Percentiles rank a stretch among this genome's conserved stretches.
These are phyloP conservation scores for Catharus minimus DNA, from an alignment of 2,113 vertebrate species.

Conservation along the genomic window DNA sequence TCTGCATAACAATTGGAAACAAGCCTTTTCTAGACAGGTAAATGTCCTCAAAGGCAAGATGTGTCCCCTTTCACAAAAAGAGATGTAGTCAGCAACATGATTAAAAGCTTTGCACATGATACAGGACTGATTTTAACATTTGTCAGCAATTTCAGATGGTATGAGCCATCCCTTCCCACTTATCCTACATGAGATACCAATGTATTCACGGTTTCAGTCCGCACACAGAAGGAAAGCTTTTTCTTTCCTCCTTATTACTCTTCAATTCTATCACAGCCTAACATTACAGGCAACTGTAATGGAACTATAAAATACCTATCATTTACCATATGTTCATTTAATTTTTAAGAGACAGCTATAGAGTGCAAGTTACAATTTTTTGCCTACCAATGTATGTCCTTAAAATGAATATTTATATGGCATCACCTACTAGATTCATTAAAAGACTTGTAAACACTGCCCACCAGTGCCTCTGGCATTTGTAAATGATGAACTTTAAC, in stretches of 20 bases:
- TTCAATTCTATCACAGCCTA: not conserved
- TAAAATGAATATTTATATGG: constrained; percentile 63
- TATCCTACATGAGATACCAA: not conserved
- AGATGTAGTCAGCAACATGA: constrained; percentile 51
- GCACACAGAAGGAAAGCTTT: not conserved
- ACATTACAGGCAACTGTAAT: not conserved
- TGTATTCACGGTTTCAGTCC: not conserved
- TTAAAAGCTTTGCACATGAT: constrained; percentile 24
- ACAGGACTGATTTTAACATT: constrained; percentile 23
- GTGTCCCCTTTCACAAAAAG: constrained; percentile 15
- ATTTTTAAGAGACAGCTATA: constrained; percentile 41
- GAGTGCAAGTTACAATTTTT: constrained; percentile 41
- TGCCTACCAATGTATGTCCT: not conserved
- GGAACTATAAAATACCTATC: constrained; percentile 31
- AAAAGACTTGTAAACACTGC: constrained; percentile 50
- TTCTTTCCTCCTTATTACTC: not conserved
- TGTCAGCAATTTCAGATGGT: constrained; percentile 51
- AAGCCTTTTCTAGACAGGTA: constrained; percentile 29
- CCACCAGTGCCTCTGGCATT: constrained; percentile 1
- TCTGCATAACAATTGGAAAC: constrained; percentile 35
- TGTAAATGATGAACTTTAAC: constrained; percentile 46
- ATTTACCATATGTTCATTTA: constrained; percentile 18
- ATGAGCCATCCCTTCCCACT: not conserved
- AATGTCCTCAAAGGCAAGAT: constrained; percentile 28
- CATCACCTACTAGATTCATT: constrained; percentile 48